Conservation (phyloP, 2,797 vertebrate species). For the Leptodactylus fallax region DNA sequence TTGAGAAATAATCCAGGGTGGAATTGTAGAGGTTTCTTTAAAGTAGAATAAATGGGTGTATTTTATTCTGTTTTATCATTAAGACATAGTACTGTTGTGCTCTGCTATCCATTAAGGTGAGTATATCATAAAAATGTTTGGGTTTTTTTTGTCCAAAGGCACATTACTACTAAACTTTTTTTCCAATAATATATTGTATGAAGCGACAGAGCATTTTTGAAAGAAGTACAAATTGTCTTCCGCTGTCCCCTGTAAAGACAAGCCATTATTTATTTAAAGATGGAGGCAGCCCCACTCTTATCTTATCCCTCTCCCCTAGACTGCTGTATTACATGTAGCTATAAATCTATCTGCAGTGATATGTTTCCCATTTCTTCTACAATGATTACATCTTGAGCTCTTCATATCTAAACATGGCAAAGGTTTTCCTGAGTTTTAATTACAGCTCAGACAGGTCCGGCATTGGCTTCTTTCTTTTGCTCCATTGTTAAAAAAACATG, state of each 20-base stretch:
- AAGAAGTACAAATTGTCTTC: conserved; percentile 59
- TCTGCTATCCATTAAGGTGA: conserved; percentile 34
- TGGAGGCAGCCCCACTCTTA: conserved; percentile 28
- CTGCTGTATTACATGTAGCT: conserved; percentile 15
- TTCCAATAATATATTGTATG: conserved; percentile 41
- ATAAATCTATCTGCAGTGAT: conserved; percentile 41
- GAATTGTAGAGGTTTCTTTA: conserved; percentile 20
- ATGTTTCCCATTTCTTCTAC: neutral
- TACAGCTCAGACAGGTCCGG: too few species aligned
- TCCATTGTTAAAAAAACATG: too few species aligned
- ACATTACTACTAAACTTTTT: conserved; percentile 52
- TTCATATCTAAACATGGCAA: neutral
- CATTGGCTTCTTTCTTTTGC: too few species aligned
- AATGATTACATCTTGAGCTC: conserved; percentile 15
- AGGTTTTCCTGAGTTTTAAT: too few species aligned
- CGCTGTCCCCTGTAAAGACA: conserved; percentile 33
- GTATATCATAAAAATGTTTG: conserved; percentile 26
- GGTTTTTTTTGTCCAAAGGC: conserved; percentile 25
- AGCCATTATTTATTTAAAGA: conserved; percentile 50
- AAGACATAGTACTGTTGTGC: conserved; percentile 43
- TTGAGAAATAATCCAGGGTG: conserved; percentile 34
- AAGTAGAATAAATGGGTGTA: conserved; percentile 33
- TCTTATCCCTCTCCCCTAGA: conserved; percentile 39
- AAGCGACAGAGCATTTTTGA: conserved; percentile 33
- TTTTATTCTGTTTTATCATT: conserved; percentile 44